Base-by-base conservation (phyloP, 2,888 invertebrate genomes). In the Clusia tigrina region DNA sequence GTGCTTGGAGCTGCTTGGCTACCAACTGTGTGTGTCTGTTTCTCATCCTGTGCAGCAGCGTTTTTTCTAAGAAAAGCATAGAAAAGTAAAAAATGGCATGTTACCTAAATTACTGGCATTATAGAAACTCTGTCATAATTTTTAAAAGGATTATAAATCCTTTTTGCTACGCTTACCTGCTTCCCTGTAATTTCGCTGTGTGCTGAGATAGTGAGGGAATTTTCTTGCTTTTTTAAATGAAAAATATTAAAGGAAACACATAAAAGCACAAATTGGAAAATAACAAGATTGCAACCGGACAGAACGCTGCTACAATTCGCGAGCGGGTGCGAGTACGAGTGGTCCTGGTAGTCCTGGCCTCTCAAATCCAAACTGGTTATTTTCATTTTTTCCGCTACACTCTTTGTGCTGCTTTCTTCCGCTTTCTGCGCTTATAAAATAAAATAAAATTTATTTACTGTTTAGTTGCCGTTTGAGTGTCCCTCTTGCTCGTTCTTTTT, bases 141-240 rank as follows among this genome's bases (percentile, higher is more conserved):
- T 56, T 20, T 56, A 56, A 56, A 56, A 37, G 55, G 55, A 56
- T 56, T 54, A 54, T 54, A 37, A 37, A 54, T 54, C 54, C 54
- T 54, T 53, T 32, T 32, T 12, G 24, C 24, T 24, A 23, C 53
- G 24, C 24, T 22, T 17, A 3, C 25, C 24, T 24, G 52, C 12
- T 24, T 53, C 15, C n/a, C n/a, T 15, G 32, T 32, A n/a, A n/a
- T n/a, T 9, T 32, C 32, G 6, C 6, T 32, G 32, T 12, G 32
- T 32, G 32, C 12, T 32, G 32, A 12, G 6, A 32, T 12, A 32
- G 6, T 32, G 32, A 6, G 32, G 32, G 6, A 9, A 12, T 12
- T 12, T 32, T 42, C n/a, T 42, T 42, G 12, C 12, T 32, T 32
- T 32, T 12, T 32, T 32, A 32, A 32, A 6, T 32, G 12, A 12